Evolutionary conservation across 2,888 invertebrate genomes (phyloP).

Genomic region (Reticulitermes lucifugus): DNA sequence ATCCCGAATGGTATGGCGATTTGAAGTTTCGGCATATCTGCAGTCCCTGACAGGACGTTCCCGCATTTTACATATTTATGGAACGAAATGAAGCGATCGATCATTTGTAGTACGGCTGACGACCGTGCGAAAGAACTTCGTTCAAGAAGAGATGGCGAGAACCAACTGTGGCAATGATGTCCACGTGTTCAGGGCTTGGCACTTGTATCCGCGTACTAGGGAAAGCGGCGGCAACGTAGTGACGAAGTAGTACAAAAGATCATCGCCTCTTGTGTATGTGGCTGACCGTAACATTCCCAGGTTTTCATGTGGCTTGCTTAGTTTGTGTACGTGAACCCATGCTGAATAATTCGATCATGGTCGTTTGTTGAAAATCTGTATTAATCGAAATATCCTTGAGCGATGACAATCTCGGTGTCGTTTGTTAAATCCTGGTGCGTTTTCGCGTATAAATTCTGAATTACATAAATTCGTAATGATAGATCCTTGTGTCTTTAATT

Average conservation of each 20-base stretch:
- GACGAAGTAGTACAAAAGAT: neutral
- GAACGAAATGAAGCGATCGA: conserved; percentile 3
- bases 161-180: neutral
- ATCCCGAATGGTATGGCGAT: neutral
- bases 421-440: neutral
- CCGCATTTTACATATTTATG: neutral
- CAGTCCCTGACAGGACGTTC: neutral
- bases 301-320: neutral
- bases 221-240: neutral
- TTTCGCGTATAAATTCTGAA: neutral
- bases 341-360: neutral
- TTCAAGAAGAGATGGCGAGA: neutral
- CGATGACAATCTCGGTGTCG: neutral
- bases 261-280: conserved; percentile 55
- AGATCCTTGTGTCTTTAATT: neutral
- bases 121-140: too few species aligned
- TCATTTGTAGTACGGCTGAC: neutral
- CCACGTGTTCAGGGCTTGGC: neutral
- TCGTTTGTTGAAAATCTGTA: neutral
- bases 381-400: neutral
- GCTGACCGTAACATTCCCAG: conserved; percentile 57
- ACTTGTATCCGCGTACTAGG: neutral
- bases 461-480: neutral
- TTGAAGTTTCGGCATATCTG: neutral
- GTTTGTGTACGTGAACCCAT: neutral